These are phyloP conservation scores for Pachycephus smyrnensis DNA, from an alignment of 2,888 invertebrate genomes.

Conservation along the genomic window DNA sequence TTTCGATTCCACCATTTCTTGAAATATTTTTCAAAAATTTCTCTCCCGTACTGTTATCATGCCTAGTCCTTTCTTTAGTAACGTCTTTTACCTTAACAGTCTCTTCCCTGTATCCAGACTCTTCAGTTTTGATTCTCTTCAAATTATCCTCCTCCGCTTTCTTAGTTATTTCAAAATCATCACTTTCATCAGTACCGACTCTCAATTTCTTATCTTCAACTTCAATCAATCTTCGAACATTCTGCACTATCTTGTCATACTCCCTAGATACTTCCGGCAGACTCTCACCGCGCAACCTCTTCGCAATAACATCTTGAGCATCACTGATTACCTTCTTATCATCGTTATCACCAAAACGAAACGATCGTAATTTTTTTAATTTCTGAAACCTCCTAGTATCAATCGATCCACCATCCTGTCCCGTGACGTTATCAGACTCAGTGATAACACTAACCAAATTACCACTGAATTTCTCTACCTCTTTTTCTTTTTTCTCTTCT, in stretches of 20 bases:
- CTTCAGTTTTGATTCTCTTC: neutral
- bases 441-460: too few relatives aligned
- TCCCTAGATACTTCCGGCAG: neutral
- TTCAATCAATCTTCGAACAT: neutral
- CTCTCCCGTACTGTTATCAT: neutral
- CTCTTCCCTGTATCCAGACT: neutral
- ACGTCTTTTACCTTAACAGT: neutral
- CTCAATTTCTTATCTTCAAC: neutral
- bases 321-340: too few relatives aligned
- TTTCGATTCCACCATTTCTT: slow-evolving; percentile 30
- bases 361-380: too few relatives aligned
- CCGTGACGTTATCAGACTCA: too few relatives aligned
- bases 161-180: neutral
- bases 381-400: too few relatives aligned
- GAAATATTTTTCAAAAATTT: slow-evolving; percentile 22
- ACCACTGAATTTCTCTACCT: neutral
- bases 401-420: too few relatives aligned
- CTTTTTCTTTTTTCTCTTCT: neutral
- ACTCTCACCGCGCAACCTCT: neutral
- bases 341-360: too few relatives aligned
- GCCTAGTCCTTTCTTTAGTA: neutral
- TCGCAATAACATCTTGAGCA: too few relatives aligned
- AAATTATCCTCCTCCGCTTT: neutral
- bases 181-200: neutral
- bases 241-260: neutral